Evolutionary conservation across 2,113 vertebrate species (phyloP).

Genomic region (Isurus oxyrinchus): DNA sequence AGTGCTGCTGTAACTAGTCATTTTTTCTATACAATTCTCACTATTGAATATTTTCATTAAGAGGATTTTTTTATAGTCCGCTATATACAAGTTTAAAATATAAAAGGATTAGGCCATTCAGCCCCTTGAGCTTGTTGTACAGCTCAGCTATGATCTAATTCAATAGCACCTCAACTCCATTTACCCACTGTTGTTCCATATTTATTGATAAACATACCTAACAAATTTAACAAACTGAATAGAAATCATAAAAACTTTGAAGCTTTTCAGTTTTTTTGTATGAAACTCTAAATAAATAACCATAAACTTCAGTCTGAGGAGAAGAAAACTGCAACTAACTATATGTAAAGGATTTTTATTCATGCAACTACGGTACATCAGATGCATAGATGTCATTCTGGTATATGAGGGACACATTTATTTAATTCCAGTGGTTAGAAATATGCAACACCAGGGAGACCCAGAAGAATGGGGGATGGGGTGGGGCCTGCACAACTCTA

Average conservation of each 20-base stretch:
- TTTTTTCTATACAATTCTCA: not conserved
- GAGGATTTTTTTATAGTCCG: not conserved
- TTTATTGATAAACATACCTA: not conserved
- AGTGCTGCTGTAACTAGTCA: not conserved
- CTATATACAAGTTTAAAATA: not conserved
- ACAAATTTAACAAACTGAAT: not conserved
- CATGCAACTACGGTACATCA: no score
- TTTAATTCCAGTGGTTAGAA: not conserved
- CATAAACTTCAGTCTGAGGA: not conserved
- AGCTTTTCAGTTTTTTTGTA: no score
- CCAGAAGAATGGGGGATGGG: no score
- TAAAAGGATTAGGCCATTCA: not conserved
- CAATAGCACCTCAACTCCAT: not conserved
- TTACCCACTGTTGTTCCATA: not conserved
- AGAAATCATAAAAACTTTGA: not conserved
- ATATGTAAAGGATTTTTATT: no score
- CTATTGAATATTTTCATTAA: not conserved
- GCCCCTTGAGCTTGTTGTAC: not conserved
- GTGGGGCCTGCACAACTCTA: no score
- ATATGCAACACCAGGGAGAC: no score
- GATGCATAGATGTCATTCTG: no score
- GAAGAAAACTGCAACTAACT: not conserved
- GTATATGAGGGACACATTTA: not conserved
- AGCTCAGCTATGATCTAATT: not conserved
- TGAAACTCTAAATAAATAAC: no score